Base-by-base conservation (phyloP, 2,888 invertebrate species). In the Macroteleia sp. region DNA sequence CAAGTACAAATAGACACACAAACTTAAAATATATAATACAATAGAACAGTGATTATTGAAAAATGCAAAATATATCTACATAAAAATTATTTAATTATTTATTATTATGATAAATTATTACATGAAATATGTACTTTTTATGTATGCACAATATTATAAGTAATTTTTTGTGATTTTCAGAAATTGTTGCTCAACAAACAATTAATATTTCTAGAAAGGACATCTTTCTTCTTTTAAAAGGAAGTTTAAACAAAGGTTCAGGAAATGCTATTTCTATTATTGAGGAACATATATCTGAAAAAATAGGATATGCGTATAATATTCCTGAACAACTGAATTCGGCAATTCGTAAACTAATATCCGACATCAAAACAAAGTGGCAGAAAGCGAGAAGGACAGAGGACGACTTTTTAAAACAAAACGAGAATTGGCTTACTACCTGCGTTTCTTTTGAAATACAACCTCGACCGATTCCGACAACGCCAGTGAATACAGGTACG, bases 191-290 rank as follows among this genome's bases (percentile, higher is more conserved):
- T 30, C 30, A 19, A 50, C 50, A 50, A 50, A 32, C 30, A 30
- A 50, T 50, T 30, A n/a, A 50, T 10, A 30, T 50, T 50, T 50
- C 50, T 32, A 50, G 50, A 32, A 50, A 50, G 32, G 50, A 50
- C 50, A 50, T 50, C 30, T 50, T 50, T 50, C 32, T 12, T 32
- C 50, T 50, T 50, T 30, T 50, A 50, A 50, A 50, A 50, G 50
- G 30, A 50, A 50, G 50, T 50, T 50, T 50, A 50, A 50, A 50
- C 50, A 32, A 50, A 50, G 50, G 50, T 50, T 32, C 50, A 50
- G 30, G 30, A 50, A 32, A 50, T 50, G 50, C 32, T 32, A 50
- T 32, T 50, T 32, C 32, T 32, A n/a, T 32, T 32, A 50, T 50
- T 50, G 50, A 32, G 32, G 30, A 50, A 50, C 50, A 50, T 50